A percentile compares a stretch with the other conserved stretches of the same genome.
Evolutionary conservation across 1,140 invertebrate genomes (phyloP).

Genomic region (Zaprionus camerounensis): DNA sequence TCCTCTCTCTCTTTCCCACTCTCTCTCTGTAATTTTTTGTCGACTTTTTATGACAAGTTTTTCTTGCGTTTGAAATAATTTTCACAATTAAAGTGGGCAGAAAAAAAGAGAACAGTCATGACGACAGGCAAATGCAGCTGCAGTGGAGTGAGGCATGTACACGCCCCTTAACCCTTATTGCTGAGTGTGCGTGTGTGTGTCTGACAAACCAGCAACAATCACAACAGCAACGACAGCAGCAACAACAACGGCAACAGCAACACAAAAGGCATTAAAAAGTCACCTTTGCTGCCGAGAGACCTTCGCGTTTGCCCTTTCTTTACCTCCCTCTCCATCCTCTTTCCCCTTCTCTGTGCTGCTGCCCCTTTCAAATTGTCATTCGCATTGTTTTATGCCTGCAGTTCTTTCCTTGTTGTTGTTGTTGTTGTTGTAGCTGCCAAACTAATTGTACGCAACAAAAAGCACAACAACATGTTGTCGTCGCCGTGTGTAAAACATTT

Average conservation of each 20-base stretch:
- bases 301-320: constrained; percentile 6
- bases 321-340: constrained; percentile 3
- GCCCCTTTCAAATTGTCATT: constrained; percentile 79
- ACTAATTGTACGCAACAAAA: constrained; percentile 82
- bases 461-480: constrained; percentile 53
- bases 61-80: constrained; percentile 56
- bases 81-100: constrained; percentile 69
- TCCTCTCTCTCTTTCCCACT: too few species aligned
- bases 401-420: constrained; percentile 41
- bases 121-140: constrained; percentile 20
- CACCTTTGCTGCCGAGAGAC: constrained; percentile 69
- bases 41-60: too few species aligned
- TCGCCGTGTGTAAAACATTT: constrained; percentile 70
- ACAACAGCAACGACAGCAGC: constrained; percentile 56
- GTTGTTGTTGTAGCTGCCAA: constrained; percentile 54
- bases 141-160: constrained; percentile 23
- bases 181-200: constrained; percentile 30
- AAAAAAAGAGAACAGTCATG: constrained; percentile 35
- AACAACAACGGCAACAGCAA: constrained; percentile 31
- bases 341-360: constrained; percentile 18
- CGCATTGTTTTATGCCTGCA: constrained; percentile 77
- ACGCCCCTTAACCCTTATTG: constrained; percentile 36
- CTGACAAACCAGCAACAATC: constrained; percentile 71
- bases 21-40: too few species aligned
- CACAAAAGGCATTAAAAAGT: constrained; percentile 78